These are phyloP conservation scores for Chelmon rostratus DNA, from an alignment of 2,797 vertebrate genomes.

Conservation along the genomic window DNA sequence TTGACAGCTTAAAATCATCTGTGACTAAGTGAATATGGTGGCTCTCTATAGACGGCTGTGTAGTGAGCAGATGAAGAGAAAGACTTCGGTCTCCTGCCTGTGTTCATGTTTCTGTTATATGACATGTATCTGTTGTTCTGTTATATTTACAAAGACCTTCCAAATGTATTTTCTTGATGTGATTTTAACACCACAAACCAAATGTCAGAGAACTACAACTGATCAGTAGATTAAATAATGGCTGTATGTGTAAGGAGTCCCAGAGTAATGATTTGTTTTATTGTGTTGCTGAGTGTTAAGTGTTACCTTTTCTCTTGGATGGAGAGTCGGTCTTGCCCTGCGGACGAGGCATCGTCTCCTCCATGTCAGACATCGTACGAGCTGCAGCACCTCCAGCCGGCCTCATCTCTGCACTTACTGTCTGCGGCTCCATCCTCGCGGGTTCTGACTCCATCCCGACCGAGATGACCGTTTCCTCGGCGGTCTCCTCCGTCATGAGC, in stretches of 20 bases:
- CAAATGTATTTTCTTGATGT: background rate
- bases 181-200: background rate
- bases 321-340: constrained; percentile 90
- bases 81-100: background rate
- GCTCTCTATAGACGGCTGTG: too few species aligned
- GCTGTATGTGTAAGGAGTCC: background rate
- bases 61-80: background rate
- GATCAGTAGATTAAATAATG: background rate
- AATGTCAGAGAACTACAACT: background rate
- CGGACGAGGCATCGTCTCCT: constrained; percentile 77
- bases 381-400: background rate
- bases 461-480: constrained; percentile 26
- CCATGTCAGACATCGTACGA: constrained; percentile 62
- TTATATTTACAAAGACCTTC: background rate
- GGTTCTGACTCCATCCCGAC: constrained; percentile 43
- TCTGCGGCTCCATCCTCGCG: constrained; percentile 46
- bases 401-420: constrained; percentile 22
- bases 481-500: constrained; percentile 54
- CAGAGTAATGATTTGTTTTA: background rate
- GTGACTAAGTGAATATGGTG: background rate
- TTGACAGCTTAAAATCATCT: background rate
- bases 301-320: constrained; percentile 89
- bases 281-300: background rate
- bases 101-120: background rate
- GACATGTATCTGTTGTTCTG: too few species aligned